Evolutionary conservation across 1,140 invertebrate genomes (phyloP).

Genomic region (Protaetia brevitarsis): DNA sequence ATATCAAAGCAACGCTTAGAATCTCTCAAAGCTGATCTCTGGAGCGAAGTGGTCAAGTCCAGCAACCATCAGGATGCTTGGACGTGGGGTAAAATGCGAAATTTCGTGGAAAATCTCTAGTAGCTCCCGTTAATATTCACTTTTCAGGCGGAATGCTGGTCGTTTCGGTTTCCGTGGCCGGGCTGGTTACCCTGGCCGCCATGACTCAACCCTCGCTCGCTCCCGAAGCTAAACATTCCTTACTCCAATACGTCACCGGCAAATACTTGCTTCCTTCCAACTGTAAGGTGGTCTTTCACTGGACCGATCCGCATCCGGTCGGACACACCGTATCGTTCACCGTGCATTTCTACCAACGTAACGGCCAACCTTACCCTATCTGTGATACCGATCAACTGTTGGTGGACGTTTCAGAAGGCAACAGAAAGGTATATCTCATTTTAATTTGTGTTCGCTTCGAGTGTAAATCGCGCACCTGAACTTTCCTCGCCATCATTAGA

Average conservation of each 20-base stretch:
- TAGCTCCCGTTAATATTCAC: neutral
- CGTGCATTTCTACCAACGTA: slow-evolving; percentile 87
- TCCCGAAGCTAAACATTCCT: slow-evolving; percentile 81
- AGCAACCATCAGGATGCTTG: slow-evolving; percentile 83
- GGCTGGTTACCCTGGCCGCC: slow-evolving; percentile 78
- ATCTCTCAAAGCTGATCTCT: slow-evolving; percentile 75
- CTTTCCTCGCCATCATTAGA: too few species aligned
- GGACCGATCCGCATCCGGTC: slow-evolving; percentile 82
- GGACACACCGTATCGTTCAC: slow-evolving; percentile 88
- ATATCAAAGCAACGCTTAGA: slow-evolving; percentile 75
- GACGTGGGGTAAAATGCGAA: slow-evolving; percentile 69
- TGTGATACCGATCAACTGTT: slow-evolving; percentile 86
- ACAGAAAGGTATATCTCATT: slow-evolving; percentile 64
- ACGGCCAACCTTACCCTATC: slow-evolving; percentile 87
- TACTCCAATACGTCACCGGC: slow-evolving; percentile 87
- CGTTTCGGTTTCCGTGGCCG: slow-evolving; percentile 79
- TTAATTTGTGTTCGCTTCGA: neutral
- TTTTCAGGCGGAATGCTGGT: slow-evolving; percentile 76
- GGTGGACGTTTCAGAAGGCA: slow-evolving; percentile 81
- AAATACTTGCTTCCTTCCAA: slow-evolving; percentile 86
- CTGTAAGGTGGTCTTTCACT: slow-evolving; percentile 73
- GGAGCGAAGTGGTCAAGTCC: slow-evolving; percentile 81
- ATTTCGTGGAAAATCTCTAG: neutral
- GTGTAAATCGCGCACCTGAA: too few species aligned
- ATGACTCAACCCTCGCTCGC: slow-evolving; percentile 83